phyloP scores from a whole-genome alignment of 2,888 invertebrate genomes.

The Nemapogon koenigi region DNA sequence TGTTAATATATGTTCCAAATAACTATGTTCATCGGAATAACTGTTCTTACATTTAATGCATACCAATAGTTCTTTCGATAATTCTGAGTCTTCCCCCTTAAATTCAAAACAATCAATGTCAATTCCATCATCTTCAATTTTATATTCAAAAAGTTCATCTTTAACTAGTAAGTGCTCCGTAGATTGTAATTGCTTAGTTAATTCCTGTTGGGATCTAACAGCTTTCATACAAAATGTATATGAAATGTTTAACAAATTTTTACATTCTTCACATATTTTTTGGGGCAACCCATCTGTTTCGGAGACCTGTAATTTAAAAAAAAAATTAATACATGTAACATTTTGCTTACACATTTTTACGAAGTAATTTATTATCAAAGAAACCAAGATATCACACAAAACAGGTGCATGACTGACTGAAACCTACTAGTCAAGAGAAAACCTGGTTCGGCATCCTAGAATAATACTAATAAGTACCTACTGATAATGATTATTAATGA shows the following conservation, averaged over 20 bases:
- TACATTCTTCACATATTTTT: conserved; percentile 63
- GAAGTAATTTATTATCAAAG: too few relatives aligned
- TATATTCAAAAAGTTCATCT: conserved; percentile 19
- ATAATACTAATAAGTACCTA: too few relatives aligned
- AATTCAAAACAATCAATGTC: conserved; percentile 16
- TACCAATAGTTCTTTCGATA: conserved; percentile 9
- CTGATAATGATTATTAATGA: too few relatives aligned
- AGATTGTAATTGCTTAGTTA: conserved; percentile 1
- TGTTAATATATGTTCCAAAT: conserved; percentile 46
- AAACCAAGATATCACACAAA: too few relatives aligned
- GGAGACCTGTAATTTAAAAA: conserved; percentile 29
- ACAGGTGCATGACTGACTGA: too few relatives aligned
- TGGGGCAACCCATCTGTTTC: conserved; percentile 67
- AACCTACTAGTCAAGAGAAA: too few relatives aligned
- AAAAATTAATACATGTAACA: too few relatives aligned
- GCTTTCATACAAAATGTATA: conserved; percentile 45
- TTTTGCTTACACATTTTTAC: too few relatives aligned
- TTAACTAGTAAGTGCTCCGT: conserved; percentile 15
- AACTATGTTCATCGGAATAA: conserved; percentile 47
- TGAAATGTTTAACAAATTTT: conserved; percentile 46
- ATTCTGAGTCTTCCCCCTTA: conserved; percentile 15
- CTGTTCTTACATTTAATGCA: conserved; percentile 53
- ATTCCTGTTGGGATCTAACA: conserved; percentile 28
- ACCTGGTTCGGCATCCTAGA: too few relatives aligned
- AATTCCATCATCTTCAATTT: conserved; percentile 19